Conservation (phyloP, 2,797 vertebrate species). For the Pangasius krempfi region DNA sequence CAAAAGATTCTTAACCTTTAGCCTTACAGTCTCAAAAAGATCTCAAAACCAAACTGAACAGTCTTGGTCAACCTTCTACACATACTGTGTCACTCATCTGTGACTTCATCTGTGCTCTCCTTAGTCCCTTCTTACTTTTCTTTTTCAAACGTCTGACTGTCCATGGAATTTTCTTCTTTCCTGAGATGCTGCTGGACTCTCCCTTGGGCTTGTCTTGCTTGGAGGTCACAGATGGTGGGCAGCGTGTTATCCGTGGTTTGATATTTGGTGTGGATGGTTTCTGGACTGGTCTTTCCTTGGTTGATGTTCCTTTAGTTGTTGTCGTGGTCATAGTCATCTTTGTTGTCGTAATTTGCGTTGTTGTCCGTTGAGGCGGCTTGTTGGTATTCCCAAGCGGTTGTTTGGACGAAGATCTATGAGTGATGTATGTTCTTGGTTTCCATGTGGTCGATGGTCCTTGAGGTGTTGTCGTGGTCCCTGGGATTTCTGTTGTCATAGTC, state of each 20-base stretch:
- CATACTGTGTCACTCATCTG: neutral
- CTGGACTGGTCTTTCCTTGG: neutral
- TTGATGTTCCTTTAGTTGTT: neutral
- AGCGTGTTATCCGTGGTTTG: neutral
- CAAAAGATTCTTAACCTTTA: neutral
- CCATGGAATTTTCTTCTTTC: constrained; percentile 4
- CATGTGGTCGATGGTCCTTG: neutral
- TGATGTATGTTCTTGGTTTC: neutral
- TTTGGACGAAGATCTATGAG: neutral
- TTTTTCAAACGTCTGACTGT: constrained; percentile 1
- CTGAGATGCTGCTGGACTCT: rapidly evolving
- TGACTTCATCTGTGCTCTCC: neutral
- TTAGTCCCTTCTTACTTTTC: constrained; percentile 14
- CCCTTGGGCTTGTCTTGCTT: neutral
- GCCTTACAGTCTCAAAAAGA: neutral
- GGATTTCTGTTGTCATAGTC: neutral
- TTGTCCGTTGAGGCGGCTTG: neutral
- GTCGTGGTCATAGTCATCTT: neutral
- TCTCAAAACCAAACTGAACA: neutral
- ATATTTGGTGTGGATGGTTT: neutral
- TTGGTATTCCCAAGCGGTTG: rapidly evolving
- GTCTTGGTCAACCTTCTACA: neutral
- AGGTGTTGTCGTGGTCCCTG: neutral
- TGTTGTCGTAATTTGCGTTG: neutral
- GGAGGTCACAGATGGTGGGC: neutral